Evolutionary conservation across 2,888 invertebrate genomes (phyloP).

Genomic region (Drosophila atroscutellata): DNA sequence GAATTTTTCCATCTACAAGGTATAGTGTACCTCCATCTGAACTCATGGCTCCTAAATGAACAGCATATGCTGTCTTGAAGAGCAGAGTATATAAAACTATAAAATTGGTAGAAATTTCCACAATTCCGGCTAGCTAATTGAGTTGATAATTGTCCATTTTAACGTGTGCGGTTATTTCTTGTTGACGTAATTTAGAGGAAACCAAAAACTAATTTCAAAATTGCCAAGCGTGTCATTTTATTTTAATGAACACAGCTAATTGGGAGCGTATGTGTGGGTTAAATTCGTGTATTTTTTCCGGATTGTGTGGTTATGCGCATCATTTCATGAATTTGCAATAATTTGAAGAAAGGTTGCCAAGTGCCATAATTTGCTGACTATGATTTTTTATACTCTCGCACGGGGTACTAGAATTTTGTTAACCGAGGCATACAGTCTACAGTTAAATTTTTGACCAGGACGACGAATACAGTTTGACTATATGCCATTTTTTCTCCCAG

Average conservation of each 20-base stretch:
- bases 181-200: constrained; percentile 15
- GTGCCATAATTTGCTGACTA: constrained; percentile 38
- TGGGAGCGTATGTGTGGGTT: constrained; percentile 15
- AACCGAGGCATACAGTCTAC: not conserved
- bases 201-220: constrained; percentile 11
- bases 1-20: not conserved
- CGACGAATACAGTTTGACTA: not conserved
- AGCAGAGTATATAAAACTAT: not conserved
- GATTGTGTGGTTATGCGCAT: constrained; percentile 24
- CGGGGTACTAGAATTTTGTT: not conserved
- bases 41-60: not conserved
- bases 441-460: not conserved
- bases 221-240: constrained; percentile 8
- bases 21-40: not conserved
- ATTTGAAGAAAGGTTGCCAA: constrained; percentile 43
- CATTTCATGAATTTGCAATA: constrained; percentile 47
- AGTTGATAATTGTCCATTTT: constrained; percentile 3
- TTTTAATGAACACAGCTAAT: constrained; percentile 22
- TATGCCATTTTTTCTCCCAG: not conserved
- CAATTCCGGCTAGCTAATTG: constrained; percentile 1
- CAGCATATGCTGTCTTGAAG: not conserved
- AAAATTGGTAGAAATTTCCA: constrained; percentile 13
- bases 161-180: constrained; percentile 21
- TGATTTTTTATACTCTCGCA: not conserved
- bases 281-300: constrained; percentile 1